Conservation (phyloP, 2,797 vertebrate genomes). For the Sebastes minor region DNA sequence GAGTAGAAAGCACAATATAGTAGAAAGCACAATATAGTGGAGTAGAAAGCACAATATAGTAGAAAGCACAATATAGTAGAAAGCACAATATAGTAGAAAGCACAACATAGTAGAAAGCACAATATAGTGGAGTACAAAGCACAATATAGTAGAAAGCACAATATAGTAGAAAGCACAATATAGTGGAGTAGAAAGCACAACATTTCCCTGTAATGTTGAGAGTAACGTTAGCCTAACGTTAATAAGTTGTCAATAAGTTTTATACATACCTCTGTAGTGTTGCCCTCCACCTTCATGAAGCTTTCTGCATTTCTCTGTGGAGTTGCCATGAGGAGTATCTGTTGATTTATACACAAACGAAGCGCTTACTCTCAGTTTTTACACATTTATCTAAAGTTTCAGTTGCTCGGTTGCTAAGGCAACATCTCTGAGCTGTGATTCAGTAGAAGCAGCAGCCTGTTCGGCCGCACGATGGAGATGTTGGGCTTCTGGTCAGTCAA, state of each 20-base stretch:
- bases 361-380: rapidly evolving
- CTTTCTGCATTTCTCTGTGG: slow-evolving; percentile 47
- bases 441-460: rapidly evolving
- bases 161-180: no score
- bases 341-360: rapidly evolving
- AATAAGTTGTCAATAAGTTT: background rate
- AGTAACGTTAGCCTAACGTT: background rate
- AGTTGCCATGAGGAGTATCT: slow-evolving; percentile 41
- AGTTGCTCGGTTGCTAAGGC: slow-evolving; percentile 54
- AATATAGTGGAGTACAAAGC: no score
- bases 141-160: no score
- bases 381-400: background rate
- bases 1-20: background rate
- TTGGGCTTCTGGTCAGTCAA: background rate
- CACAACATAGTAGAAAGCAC: no score
- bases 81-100: no score
- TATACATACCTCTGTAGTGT: slow-evolving; percentile 60
- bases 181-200: no score
- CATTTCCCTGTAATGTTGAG: background rate
- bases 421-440: slow-evolving; percentile 9
- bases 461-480: slow-evolving; percentile 46
- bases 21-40: no score
- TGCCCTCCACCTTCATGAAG: slow-evolving; percentile 37
- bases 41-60: no score
- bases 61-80: no score